Percentiles rank a stretch among this genome's conserved stretches.
Evolutionary conservation across 2,797 vertebrate species (phyloP).

Genomic region (Tauraco hartlaubi): DNA sequence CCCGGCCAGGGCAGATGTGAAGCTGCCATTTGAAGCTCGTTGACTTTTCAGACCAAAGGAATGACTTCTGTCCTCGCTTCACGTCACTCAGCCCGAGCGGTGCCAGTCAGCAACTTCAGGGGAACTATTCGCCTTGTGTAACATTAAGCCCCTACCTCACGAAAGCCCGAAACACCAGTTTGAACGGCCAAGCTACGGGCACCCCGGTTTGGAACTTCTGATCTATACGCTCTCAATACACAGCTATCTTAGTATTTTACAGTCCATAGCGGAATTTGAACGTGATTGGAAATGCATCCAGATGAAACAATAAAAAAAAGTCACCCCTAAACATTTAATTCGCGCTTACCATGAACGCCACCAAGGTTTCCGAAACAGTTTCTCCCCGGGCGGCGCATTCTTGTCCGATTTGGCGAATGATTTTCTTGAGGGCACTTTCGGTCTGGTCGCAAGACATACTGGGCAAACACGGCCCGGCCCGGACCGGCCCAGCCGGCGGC

Average conservation of each 20-base stretch:
- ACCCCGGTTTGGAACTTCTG: not conserved
- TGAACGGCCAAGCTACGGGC: not conserved
- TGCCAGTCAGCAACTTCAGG: accelerated
- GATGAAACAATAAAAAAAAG: not conserved
- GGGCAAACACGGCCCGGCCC: not conserved
- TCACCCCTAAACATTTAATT: not conserved
- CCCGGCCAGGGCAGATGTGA: not conserved
- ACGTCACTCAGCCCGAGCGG: accelerated
- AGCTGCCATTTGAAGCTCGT: not conserved
- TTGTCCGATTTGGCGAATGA: conserved; percentile 83
- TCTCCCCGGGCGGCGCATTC: conserved; percentile 82
- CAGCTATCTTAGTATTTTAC: not conserved
- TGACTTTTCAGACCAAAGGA: not conserved
- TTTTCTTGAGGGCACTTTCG: conserved; percentile 82
- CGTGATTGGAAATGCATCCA: not conserved
- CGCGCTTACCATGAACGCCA: conserved; percentile 89
- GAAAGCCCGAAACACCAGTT: accelerated
- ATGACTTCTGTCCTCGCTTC: not conserved
- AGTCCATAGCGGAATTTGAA: not conserved
- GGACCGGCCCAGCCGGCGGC: too few relatives aligned
- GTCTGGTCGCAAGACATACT: conserved; percentile 82
- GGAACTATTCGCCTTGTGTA: not conserved
- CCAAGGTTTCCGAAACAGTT: conserved; percentile 82
- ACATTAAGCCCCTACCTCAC: not conserved
- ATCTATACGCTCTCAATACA: too few relatives aligned